Evolutionary conservation across 2,888 invertebrate genomes (phyloP).

Genomic region (Tiliacea citrago): DNA sequence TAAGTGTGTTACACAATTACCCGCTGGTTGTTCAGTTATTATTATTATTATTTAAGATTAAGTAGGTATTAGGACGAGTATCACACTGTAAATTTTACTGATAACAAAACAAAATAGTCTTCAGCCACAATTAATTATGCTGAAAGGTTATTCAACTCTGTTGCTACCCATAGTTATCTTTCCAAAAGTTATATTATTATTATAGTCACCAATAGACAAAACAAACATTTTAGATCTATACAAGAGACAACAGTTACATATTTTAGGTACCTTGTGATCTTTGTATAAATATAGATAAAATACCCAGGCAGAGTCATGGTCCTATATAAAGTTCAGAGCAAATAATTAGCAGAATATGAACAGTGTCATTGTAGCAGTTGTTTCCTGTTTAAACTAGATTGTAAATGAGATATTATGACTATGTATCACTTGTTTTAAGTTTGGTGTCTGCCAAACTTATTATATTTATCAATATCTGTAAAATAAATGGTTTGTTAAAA

Average conservation of each 20-base stretch:
- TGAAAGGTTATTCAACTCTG: conserved; percentile 43
- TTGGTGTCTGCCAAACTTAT: conserved; percentile 28
- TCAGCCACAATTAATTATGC: neutral
- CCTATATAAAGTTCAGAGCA: conserved; percentile 24
- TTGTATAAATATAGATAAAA: neutral
- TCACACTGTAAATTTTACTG: neutral
- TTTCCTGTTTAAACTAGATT: conserved; percentile 50
- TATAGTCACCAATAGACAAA: conserved; percentile 24
- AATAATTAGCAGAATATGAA: conserved; percentile 37
- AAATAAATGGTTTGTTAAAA: neutral
- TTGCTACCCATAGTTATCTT: conserved; percentile 14
- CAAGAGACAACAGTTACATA: too few relatives aligned
- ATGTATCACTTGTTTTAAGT: conserved; percentile 19
- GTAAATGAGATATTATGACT: conserved; percentile 27
- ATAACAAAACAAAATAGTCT: neutral
- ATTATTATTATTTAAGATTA: neutral
- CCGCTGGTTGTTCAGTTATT: neutral
- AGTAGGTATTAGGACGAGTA: too few relatives aligned
- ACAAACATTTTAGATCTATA: conserved; percentile 10
- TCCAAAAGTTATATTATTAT: conserved; percentile 14
- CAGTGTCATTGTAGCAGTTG: neutral
- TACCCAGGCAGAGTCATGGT: conserved; percentile 9
- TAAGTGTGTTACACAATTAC: too few relatives aligned
- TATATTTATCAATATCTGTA: neutral
- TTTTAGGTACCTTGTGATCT: neutral